Percentiles rank a stretch among this genome's conserved stretches.
phyloP scores from a whole-genome alignment of 2,888 invertebrate genomes.

The Chrysina gloriosa region DNA sequence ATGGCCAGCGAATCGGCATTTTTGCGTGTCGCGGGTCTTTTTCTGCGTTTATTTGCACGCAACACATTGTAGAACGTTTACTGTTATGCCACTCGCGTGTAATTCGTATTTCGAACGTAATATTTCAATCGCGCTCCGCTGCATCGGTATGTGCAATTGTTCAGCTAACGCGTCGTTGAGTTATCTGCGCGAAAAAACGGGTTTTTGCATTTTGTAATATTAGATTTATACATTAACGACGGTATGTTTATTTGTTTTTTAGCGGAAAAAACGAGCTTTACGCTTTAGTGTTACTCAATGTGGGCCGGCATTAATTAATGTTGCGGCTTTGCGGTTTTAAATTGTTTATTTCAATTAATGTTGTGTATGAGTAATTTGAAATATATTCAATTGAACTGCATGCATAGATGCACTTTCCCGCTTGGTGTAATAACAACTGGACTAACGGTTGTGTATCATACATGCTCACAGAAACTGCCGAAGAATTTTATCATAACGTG shows the following conservation, averaged over 20 bases:
- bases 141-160: slow-evolving; percentile 13
- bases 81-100: slow-evolving; percentile 14
- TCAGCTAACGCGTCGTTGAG: background rate
- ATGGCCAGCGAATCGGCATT: slow-evolving; percentile 18
- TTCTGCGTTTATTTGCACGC: slow-evolving; percentile 14
- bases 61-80: slow-evolving; percentile 3
- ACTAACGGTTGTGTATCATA: too few relatives aligned
- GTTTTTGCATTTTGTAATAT: background rate
- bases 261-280: background rate
- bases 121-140: slow-evolving; percentile 7
- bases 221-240: background rate
- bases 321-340: too few relatives aligned
- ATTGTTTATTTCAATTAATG: too few relatives aligned
- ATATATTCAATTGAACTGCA: too few relatives aligned
- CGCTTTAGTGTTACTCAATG: too few relatives aligned
- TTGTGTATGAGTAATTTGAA: too few relatives aligned
- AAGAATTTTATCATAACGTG: too few relatives aligned
- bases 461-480: too few relatives aligned
- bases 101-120: slow-evolving; percentile 7
- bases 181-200: background rate
- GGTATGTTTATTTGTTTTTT: background rate
- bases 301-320: too few relatives aligned
- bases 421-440: too few relatives aligned
- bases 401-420: too few relatives aligned
- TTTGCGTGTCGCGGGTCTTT: background rate